A percentile compares a stretch with the other conserved stretches of the same genome.
phyloP scores from a whole-genome alignment of 2,113 vertebrate genomes.

The Tylochromis polylepis region DNA sequence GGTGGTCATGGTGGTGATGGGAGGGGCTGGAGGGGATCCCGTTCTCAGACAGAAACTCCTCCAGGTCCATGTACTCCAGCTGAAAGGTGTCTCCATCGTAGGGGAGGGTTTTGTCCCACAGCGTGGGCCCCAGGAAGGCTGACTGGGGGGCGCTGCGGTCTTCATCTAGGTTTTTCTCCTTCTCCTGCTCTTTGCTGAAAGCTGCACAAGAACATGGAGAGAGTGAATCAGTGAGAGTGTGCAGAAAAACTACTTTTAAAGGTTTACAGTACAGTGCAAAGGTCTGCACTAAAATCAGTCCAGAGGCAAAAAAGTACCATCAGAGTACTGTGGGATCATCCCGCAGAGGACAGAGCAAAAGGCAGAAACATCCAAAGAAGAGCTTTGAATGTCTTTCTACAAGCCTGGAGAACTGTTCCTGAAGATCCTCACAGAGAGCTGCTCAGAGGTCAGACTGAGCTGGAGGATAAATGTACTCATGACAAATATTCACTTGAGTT shows the following conservation, averaged over 20 bases:
- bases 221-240: not conserved
- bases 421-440: not conserved
- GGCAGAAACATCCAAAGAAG: not conserved
- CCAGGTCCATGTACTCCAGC: conserved; percentile 99
- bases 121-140: conserved; percentile 93
- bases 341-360: not conserved
- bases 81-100: conserved; percentile 96
- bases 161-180: conserved; percentile 93
- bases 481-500: too few relatives aligned
- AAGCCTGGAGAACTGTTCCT: too few relatives aligned
- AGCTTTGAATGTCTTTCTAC: not conserved
- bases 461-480: not conserved
- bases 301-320: not conserved
- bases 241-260: not conserved
- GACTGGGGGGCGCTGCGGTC: conserved; percentile 85
- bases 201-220: not conserved
- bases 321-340: not conserved
- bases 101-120: conserved; percentile 98
- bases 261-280: not conserved
- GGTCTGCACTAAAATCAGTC: not conserved
- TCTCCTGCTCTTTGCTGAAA: conserved; percentile 84
- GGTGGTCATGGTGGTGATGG: conserved; percentile 80
- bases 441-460: not conserved
- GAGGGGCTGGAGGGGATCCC: conserved; percentile 79
- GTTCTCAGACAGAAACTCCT: conserved; percentile 97